Conservation (phyloP, 1,140 invertebrate species). For the Schlechtendalia chinensis region DNA sequence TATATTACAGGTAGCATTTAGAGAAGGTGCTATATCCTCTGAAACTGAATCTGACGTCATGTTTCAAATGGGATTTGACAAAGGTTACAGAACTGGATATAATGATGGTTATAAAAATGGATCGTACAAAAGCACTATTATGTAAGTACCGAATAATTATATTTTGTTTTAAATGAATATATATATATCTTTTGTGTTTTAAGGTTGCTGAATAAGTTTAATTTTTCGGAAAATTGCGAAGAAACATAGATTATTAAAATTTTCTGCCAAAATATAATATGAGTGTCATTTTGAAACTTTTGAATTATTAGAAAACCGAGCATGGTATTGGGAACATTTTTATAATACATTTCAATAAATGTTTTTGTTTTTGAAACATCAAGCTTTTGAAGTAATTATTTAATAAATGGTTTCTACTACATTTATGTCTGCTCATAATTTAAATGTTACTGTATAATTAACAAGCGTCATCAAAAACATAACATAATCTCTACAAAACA, state of each 20-base stretch:
- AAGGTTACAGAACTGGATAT: constrained; percentile 5
- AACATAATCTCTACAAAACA: too few species aligned
- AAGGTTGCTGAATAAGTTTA: constrained; percentile 29
- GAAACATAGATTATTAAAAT: constrained; percentile 2
- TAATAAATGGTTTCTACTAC: too few species aligned
- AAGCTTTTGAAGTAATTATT: too few species aligned
- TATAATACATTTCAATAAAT: too few species aligned
- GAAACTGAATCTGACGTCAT: background rate
- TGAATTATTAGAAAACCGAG: background rate
- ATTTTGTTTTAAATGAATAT: background rate
- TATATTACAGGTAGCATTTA: background rate
- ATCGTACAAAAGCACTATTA: constrained; percentile 25
- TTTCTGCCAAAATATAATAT: background rate
- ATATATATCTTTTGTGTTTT: background rate
- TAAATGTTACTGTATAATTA: too few species aligned
- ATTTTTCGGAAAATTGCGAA: background rate
- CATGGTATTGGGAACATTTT: background rate
- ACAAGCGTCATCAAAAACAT: too few species aligned
- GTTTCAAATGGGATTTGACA: constrained; percentile 39
- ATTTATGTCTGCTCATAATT: too few species aligned
- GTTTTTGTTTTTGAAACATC: too few species aligned
- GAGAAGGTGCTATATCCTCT: constrained; percentile 9
- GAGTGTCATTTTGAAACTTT: background rate
- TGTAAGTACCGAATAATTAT: background rate
- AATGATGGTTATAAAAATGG: constrained; percentile 22